Percentiles rank a stretch among this genome's conserved stretches.
phyloP scores from a whole-genome alignment of 2,797 vertebrate genomes.

The Dallia pectoralis region DNA sequence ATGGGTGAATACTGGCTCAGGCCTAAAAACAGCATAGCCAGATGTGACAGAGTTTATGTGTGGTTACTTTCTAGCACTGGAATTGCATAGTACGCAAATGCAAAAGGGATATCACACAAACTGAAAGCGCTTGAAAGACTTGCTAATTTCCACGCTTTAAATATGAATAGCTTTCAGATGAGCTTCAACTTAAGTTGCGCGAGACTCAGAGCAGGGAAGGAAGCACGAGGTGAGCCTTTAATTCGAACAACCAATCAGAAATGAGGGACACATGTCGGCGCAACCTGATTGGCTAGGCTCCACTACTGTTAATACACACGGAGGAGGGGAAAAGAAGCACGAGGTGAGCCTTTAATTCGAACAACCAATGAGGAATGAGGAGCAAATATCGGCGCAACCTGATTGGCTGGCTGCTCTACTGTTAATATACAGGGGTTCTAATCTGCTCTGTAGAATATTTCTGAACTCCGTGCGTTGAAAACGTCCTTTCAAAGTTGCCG shows the following conservation, averaged over 20 bases:
- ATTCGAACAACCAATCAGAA: background rate
- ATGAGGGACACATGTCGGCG: background rate
- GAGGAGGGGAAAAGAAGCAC: background rate
- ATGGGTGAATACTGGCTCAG: background rate
- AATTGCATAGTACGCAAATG: background rate
- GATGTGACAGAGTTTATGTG: background rate
- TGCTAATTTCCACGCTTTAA: background rate
- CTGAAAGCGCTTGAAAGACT: background rate
- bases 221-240: background rate
- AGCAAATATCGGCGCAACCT: background rate
- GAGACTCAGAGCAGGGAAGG: background rate
- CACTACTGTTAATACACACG: background rate
- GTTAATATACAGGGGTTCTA: background rate
- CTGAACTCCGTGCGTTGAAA: slow-evolving; percentile 41
- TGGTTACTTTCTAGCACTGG: background rate
- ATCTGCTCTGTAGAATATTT: background rate
- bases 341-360: background rate
- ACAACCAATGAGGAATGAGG: background rate
- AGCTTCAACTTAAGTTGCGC: background rate
- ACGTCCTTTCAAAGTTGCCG: slow-evolving; percentile 76
- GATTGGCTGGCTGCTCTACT: background rate
- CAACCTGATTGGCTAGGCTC: background rate
- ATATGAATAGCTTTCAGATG: background rate
- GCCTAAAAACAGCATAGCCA: background rate
- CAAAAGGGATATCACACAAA: background rate